These are phyloP conservation scores for Ormyrus nitidulus DNA, from an alignment of 2,888 invertebrate species.

Conservation along the genomic window DNA sequence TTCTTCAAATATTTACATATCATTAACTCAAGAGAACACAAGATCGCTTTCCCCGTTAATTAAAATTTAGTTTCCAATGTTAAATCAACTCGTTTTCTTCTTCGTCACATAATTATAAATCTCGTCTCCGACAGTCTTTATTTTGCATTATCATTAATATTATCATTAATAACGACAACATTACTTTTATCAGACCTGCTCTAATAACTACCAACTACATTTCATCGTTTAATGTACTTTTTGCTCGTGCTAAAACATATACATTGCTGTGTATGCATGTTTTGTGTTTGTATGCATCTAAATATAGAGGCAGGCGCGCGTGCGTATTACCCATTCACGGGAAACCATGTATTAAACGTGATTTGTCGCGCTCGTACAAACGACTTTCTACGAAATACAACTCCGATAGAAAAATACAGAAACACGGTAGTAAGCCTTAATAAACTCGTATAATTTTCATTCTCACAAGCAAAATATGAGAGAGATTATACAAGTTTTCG, in stretches of 20 bases:
- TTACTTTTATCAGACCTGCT: slow-evolving; percentile 38
- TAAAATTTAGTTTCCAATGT: slow-evolving; percentile 39
- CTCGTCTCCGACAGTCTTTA: slow-evolving; percentile 55
- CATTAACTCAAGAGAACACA: slow-evolving; percentile 19
- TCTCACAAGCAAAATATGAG: slow-evolving; percentile 1
- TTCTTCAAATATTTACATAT: slow-evolving; percentile 51
- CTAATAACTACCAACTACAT: slow-evolving; percentile 36
- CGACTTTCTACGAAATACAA: slow-evolving; percentile 11
- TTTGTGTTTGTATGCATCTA: slow-evolving; percentile 2
- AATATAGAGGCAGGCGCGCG: slow-evolving; percentile 1
- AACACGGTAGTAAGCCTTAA: slow-evolving; percentile 32
- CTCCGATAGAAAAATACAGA: slow-evolving; percentile 48
- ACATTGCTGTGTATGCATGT: slow-evolving; percentile 28
- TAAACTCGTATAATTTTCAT: slow-evolving; percentile 2
- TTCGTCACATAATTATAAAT: slow-evolving; percentile 41
- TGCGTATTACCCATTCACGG: background rate
- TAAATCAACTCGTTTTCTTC: slow-evolving; percentile 34
- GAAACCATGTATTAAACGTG: background rate
- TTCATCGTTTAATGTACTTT: slow-evolving; percentile 47
- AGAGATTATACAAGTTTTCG: slow-evolving; percentile 15
- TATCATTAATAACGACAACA: slow-evolving; percentile 44
- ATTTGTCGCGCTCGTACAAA: slow-evolving; percentile 13
- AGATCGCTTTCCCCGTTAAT: slow-evolving; percentile 27
- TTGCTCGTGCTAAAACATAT: slow-evolving; percentile 49
- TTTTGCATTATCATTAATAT: slow-evolving; percentile 44